These are phyloP conservation scores for Tetramorium simillimum DNA, from an alignment of 1,140 invertebrate genomes.

Conservation along the genomic window DNA sequence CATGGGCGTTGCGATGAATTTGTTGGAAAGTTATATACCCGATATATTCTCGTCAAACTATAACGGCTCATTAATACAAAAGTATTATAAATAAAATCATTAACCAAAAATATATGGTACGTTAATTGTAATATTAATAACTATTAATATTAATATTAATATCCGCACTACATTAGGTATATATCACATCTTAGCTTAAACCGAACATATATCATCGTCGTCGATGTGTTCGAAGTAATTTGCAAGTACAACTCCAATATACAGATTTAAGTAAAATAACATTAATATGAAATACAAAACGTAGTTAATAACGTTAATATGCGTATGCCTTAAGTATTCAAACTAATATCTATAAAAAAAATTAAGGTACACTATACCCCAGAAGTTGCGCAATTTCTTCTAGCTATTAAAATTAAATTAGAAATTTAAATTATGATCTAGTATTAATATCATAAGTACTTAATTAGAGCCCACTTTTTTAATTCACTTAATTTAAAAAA, in stretches of 20 bases:
- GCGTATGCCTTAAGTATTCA: neutral
- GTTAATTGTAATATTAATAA: conserved; percentile 37
- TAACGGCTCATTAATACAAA: conserved; percentile 20
- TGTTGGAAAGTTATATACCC: conserved; percentile 14
- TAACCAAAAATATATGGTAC: conserved; percentile 41
- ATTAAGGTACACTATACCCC: neutral
- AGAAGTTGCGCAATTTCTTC: conserved; percentile 2
- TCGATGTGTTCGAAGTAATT: conserved; percentile 7
- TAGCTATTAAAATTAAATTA: neutral
- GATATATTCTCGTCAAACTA: conserved; percentile 10
- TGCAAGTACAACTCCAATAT: conserved; percentile 35
- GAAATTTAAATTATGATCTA: neutral
- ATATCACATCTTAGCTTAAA: conserved; percentile 48
- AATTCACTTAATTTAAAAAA: neutral
- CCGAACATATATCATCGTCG: conserved; percentile 1
- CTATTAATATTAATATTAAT: conserved; percentile 38
- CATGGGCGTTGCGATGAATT: conserved; percentile 21
- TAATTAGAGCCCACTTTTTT: neutral
- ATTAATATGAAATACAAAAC: conserved; percentile 15
- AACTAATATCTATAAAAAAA: conserved; percentile 24
- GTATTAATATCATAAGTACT: neutral
- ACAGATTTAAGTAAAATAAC: conserved; percentile 48
- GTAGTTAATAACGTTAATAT: conserved; percentile 22
- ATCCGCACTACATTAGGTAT: conserved; percentile 16
- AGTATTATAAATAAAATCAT: conserved; percentile 49